A percentile compares a stretch with the other conserved stretches of the same genome.
These are phyloP conservation scores for Zeuzera pyrina DNA, from an alignment of 2,888 invertebrate species.

Conservation along the genomic window DNA sequence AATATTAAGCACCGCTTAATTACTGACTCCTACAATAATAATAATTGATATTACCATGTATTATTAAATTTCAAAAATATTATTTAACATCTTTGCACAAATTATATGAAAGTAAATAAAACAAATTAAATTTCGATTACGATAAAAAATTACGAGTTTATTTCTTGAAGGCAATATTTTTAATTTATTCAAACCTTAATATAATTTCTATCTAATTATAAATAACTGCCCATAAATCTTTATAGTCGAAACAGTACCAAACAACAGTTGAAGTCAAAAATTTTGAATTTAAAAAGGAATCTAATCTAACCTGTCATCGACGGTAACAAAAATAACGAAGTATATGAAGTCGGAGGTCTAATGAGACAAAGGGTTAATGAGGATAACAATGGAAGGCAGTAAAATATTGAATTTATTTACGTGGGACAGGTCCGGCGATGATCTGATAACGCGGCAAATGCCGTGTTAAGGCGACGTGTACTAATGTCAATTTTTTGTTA, in stretches of 20 bases:
- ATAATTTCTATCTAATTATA: too few species aligned
- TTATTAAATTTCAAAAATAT: too few species aligned
- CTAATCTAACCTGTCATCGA: conserved; percentile 65
- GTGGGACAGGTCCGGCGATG: conserved; percentile 46
- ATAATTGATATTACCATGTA: too few species aligned
- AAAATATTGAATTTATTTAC: conserved; percentile 69
- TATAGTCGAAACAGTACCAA: too few species aligned
- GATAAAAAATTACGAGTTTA: neutral
- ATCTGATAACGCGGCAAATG: conserved; percentile 57
- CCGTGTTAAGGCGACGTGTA: conserved; percentile 42
- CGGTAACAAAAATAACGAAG: conserved; percentile 45
- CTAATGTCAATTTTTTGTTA: too few species aligned
- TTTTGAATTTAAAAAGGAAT: conserved; percentile 34
- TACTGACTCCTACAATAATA: too few species aligned
- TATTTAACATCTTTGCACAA: too few species aligned
- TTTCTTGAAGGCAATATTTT: too few species aligned
- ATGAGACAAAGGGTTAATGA: conserved; percentile 73
- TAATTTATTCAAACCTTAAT: too few species aligned
- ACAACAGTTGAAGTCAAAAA: too few species aligned
- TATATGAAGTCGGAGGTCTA: conserved; percentile 58
- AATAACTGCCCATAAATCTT: too few species aligned
- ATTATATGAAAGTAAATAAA: conserved; percentile 10
- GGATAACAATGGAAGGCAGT: conserved; percentile 62
- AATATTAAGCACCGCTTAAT: too few species aligned
- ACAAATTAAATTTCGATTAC: neutral